Percentiles rank a stretch among this genome's conserved stretches.
Evolutionary conservation across 2,888 invertebrate genomes (phyloP).

Genomic region (Ennomos fuscantarius): DNA sequence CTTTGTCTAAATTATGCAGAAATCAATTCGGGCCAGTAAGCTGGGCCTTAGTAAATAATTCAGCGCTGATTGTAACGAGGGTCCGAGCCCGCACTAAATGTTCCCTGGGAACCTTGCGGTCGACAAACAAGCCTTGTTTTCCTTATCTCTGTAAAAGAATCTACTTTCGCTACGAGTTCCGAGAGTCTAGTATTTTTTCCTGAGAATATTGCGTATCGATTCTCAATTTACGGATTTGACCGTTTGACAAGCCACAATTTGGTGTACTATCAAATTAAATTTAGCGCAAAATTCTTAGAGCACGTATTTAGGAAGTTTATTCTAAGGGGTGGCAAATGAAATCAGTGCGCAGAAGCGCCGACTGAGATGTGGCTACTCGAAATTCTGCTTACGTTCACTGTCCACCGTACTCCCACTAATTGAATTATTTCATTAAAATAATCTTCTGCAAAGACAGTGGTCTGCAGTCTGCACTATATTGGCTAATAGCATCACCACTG

Average conservation of each 20-base stretch:
- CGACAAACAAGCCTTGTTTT: conserved; percentile 65
- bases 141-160: conserved; percentile 63
- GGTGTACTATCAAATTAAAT: conserved; percentile 25
- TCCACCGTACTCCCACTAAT: conserved; percentile 68
- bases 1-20: conserved; percentile 78
- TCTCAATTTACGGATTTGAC: conserved; percentile 49
- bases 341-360: conserved; percentile 51
- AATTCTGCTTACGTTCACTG: conserved; percentile 68
- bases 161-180: conserved; percentile 50
- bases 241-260: conserved; percentile 42
- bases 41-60: conserved; percentile 78
- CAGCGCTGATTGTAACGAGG: conserved; percentile 79
- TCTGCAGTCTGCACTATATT: conserved; percentile 59
- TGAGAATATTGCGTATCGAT: conserved; percentile 50
- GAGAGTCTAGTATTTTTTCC: conserved; percentile 48
- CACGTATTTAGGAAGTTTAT: conserved; percentile 45
- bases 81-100: conserved; percentile 75
- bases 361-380: conserved; percentile 59
- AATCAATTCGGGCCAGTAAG: conserved; percentile 76
- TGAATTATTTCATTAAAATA: conserved; percentile 78
- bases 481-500: conserved; percentile 56
- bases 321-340: conserved; percentile 57
- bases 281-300: conserved; percentile 21
- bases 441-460: conserved; percentile 65
- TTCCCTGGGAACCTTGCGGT: conserved; percentile 66